Conservation (phyloP, 2,888 invertebrate genomes). For the Diarsia mendica region DNA sequence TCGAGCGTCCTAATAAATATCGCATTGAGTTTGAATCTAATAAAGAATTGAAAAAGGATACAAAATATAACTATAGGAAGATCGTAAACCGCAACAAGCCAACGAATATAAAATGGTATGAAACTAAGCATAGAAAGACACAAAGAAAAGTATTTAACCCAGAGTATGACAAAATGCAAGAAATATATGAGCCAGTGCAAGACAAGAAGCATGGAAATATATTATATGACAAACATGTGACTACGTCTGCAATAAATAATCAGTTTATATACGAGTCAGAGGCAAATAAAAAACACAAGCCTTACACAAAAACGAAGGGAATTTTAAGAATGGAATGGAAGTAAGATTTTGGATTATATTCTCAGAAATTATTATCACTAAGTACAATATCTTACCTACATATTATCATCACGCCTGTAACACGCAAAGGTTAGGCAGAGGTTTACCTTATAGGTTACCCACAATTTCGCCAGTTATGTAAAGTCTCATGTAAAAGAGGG, state of each 20-base stretch:
- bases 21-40: background rate
- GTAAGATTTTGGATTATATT: slow-evolving; percentile 15
- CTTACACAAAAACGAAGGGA: background rate
- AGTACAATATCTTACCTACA: no score
- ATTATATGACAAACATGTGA: background rate
- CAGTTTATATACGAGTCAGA: background rate
- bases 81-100: background rate
- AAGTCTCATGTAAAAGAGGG: no score
- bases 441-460: no score
- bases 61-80: background rate
- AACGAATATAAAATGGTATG: background rate
- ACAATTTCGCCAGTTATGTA: no score
- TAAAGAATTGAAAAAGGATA: background rate
- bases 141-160: background rate
- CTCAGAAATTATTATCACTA: background rate
- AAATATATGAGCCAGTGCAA: background rate
- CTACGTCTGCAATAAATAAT: background rate
- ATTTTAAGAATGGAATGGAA: background rate
- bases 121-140: background rate
- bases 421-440: no score
- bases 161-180: background rate
- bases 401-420: no score
- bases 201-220: background rate
- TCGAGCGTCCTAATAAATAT: background rate
- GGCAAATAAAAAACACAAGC: background rate